A percentile compares a stretch with the other conserved stretches of the same genome.
phyloP scores from a whole-genome alignment of 2,888 invertebrate genomes.

The Limnephilus lunatus region DNA sequence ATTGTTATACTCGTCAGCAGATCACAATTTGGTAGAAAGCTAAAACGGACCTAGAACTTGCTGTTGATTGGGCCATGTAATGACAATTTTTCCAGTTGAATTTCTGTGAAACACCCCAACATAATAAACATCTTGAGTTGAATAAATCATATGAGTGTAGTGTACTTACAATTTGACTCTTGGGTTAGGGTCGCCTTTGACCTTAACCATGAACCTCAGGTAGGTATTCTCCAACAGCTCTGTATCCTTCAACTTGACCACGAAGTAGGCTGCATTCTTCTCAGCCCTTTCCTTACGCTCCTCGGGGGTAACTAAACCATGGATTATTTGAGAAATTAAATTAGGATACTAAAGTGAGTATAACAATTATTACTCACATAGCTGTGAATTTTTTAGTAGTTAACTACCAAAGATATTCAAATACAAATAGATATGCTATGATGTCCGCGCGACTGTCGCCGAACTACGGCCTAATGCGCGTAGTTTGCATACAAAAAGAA shows the following conservation, averaged over 20 bases:
- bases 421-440: no score
- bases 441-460: no score
- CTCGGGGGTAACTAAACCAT: slow-evolving; percentile 80
- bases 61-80: no score
- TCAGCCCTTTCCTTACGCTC: slow-evolving; percentile 83
- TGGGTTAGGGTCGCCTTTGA: slow-evolving; percentile 92
- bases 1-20: no score
- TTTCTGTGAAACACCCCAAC: no score
- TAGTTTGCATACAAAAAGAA: no score
- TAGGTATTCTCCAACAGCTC: slow-evolving; percentile 92
- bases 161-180: slow-evolving; percentile 91
- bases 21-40: no score
- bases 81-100: no score
- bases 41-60: no score
- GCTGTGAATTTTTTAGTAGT: not conserved
- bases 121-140: not conserved
- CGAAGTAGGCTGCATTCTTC: slow-evolving; percentile 88
- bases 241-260: slow-evolving; percentile 91
- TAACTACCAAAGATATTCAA: no score
- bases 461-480: no score
- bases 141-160: not conserved
- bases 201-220: slow-evolving; percentile 91
- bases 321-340: not conserved
- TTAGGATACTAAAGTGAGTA: not conserved
- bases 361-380: not conserved